Conservation (phyloP, 2,797 vertebrate species). For the Hoplostethus atlanticus region DNA sequence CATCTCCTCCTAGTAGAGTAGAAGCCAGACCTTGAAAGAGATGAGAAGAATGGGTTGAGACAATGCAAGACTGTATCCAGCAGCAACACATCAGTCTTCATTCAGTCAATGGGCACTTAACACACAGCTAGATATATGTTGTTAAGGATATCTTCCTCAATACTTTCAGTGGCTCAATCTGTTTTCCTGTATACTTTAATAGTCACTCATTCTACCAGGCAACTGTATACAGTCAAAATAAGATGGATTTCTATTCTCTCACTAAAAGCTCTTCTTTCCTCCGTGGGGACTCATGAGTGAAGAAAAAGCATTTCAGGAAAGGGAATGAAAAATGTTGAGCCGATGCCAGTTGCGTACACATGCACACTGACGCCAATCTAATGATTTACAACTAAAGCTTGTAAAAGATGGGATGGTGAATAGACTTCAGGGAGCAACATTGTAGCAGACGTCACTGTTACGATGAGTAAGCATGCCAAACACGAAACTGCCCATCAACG, state of each 20-base stretch:
- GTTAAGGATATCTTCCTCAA: not conserved
- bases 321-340: slow-evolving; percentile 24
- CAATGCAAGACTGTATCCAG: not conserved
- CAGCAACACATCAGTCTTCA: slow-evolving; percentile 8
- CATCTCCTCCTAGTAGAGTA: slow-evolving; percentile 76
- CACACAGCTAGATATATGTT: slow-evolving; percentile 1
- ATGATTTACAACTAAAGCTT: slow-evolving; percentile 33
- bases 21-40: slow-evolving; percentile 79
- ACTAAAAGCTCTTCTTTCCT: slow-evolving; percentile 36
- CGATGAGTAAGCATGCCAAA: slow-evolving; percentile 12
- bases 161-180: not conserved
- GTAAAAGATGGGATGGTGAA: slow-evolving; percentile 31
- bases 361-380: slow-evolving; percentile 4
- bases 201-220: slow-evolving; percentile 21
- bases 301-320: slow-evolving; percentile 32
- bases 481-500: slow-evolving; percentile 1
- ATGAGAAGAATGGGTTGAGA: slow-evolving; percentile 40
- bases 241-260: slow-evolving; percentile 2
- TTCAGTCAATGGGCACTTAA: slow-evolving; percentile 24
- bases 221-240: not conserved
- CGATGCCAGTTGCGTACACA: slow-evolving; percentile 2
- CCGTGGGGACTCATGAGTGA: slow-evolving; percentile 29
- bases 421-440: slow-evolving; percentile 11
- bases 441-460: not conserved
- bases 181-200: slow-evolving; percentile 22